Conservation (phyloP, 2,113 vertebrate genomes). For the Prochilodus magdalenae region DNA sequence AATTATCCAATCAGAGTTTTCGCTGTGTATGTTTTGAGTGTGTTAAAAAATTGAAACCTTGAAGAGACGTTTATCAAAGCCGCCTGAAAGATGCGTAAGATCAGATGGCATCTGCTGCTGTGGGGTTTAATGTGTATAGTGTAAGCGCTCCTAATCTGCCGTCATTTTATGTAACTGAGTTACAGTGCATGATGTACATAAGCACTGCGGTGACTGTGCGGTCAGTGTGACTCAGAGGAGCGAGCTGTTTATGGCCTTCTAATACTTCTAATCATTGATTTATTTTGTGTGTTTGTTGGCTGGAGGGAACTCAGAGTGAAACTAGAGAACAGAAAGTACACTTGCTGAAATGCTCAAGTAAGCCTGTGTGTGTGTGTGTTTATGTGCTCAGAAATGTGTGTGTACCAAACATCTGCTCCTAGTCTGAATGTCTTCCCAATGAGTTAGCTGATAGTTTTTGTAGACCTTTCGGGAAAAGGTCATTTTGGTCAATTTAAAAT, state of each 20-base stretch:
- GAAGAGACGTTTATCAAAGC: too few species aligned
- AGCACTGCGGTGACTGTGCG: neutral
- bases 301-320: neutral
- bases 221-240: slow-evolving; percentile 1
- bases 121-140: too few species aligned
- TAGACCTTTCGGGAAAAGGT: neutral
- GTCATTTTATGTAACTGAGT: neutral
- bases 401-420: slow-evolving; percentile 44
- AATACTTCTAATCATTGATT: slow-evolving; percentile 38
- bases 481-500: neutral
- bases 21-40: too few species aligned
- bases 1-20: too few species aligned
- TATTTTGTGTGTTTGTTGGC: slow-evolving; percentile 49
- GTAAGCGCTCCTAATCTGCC: too few species aligned
- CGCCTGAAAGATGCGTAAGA: too few species aligned
- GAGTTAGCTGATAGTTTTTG: neutral
- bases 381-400: neutral
- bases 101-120: too few species aligned
- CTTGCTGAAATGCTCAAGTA: slow-evolving; percentile 17
- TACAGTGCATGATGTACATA: neutral
- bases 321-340: slow-evolving; percentile 13
- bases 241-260: neutral
- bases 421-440: slow-evolving; percentile 16
- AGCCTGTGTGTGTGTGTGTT: neutral
- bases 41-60: too few species aligned